Evolutionary conservation across 2,888 invertebrate species (phyloP).

Genomic region (Eristalis tenax): DNA sequence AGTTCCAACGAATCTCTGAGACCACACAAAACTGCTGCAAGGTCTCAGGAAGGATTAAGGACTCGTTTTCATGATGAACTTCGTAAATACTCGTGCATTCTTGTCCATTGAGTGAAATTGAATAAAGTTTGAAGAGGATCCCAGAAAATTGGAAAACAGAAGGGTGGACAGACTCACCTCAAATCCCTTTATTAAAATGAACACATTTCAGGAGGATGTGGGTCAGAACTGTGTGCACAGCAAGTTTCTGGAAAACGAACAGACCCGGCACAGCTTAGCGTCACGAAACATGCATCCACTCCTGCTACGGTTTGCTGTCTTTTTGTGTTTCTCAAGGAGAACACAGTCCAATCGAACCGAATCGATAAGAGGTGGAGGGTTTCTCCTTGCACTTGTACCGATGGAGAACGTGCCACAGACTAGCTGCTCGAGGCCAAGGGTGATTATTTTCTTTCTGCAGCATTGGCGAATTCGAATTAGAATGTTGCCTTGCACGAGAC

Average conservation of each 20-base stretch:
- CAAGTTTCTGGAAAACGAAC: neutral
- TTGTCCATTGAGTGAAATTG: too few species aligned
- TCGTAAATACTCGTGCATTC: too few species aligned
- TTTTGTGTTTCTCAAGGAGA: neutral
- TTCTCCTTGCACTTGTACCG: neutral
- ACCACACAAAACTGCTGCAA: too few species aligned
- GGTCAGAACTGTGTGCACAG: neutral
- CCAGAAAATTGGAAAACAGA: too few species aligned
- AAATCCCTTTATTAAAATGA: neutral
- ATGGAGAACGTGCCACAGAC: neutral
- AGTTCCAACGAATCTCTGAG: too few species aligned
- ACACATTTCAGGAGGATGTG: neutral
- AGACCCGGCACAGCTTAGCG: neutral
- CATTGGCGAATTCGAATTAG: slow-evolving; percentile 35
- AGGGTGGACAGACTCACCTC: too few species aligned
- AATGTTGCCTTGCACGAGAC: too few species aligned
- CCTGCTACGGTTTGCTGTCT: too few species aligned
- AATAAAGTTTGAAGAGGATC: too few species aligned
- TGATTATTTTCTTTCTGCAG: slow-evolving; percentile 27
- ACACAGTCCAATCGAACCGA: neutral
- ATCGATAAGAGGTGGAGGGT: neutral
- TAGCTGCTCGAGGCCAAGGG: slow-evolving; percentile 37
- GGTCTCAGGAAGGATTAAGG: too few species aligned
- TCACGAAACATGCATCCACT: neutral
- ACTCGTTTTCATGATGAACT: too few species aligned